Base-by-base conservation (phyloP, 2,797 vertebrate species). In the Thripadectes ignobilis region DNA sequence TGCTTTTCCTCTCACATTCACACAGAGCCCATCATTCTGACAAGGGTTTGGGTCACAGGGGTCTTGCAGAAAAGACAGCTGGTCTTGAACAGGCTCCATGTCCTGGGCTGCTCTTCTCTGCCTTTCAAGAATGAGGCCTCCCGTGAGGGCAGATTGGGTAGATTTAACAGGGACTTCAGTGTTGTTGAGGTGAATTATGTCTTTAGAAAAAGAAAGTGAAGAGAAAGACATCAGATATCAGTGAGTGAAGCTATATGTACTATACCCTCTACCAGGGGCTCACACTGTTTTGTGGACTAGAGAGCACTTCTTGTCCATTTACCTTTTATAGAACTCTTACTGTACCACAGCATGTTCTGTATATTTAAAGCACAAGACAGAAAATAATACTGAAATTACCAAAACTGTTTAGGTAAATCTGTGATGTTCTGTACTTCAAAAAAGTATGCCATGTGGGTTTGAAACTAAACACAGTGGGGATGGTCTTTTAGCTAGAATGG, bases 11-110 rank as follows among this genome's bases (percentile, higher is more conserved):
- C 97, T 97, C 63, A 89, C 96, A 4, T 94, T 97, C 91, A 98
- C 97, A 89, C 99, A 99, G 63, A 97, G n/a, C 22, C 99, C 99
- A 4, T 98, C 98, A 10, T 99, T 99, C 20, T 98, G 96, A 82
- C 99, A 99, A 17, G 97, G 98, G 88, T 98, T 98, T 14, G 98
- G 98, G 29, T 96, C 90, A 92, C 99, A 99, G 0, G 97, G 97
- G 48, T 98, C 87, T 83, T 79, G 79, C 77, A 48, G 92, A 43
- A 92, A 75, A 63, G 77, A 51, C 45, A 93, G 77, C 84, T 49
- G 75, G 39, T 96, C 96, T 52, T 96, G 96, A 89, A 61, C 1
- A 1, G 78, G 79, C 24, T 95, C 89, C 3, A 24, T 65, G 34
- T 91, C 95, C 49, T 86, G 91, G 23, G 90, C 93, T 18, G 92